phyloP scores from a whole-genome alignment of 2,113 vertebrate species.

The Eublepharis macularius region DNA sequence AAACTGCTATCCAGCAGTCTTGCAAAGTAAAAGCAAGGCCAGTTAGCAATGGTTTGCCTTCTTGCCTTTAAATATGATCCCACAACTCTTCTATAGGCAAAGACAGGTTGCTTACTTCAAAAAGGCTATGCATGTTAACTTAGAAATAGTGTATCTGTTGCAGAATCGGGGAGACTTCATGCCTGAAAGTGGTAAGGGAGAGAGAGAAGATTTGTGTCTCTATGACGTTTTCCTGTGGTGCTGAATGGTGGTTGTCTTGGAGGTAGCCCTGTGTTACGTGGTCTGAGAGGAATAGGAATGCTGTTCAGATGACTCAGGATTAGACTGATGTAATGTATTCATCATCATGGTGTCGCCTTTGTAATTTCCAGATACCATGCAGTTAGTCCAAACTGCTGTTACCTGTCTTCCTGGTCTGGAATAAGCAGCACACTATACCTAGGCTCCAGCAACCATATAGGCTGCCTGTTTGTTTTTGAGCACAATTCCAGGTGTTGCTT shows the following conservation, averaged over 20 bases:
- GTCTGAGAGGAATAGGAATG: neutral
- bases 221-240: neutral
- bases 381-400: no score
- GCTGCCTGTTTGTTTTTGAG: no score
- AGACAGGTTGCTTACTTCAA: neutral
- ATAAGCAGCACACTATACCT: no score
- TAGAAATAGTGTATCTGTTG: neutral
- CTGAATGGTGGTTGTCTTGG: no score
- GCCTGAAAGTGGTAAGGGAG: neutral
- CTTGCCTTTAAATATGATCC: neutral
- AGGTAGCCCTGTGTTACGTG: neutral
- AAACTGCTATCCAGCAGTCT: neutral
- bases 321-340: no score
- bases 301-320: neutral
- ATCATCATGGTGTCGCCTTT: no score
- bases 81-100: neutral
- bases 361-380: no score
- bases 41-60: neutral
- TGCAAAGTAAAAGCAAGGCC: neutral
- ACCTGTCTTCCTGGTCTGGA: no score
- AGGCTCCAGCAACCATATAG: no score
- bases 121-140: neutral
- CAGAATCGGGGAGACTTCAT: neutral
- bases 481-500: no score
- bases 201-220: neutral